phyloP scores from a whole-genome alignment of 2,797 vertebrate species.

The Philypnodon macrostomus region DNA sequence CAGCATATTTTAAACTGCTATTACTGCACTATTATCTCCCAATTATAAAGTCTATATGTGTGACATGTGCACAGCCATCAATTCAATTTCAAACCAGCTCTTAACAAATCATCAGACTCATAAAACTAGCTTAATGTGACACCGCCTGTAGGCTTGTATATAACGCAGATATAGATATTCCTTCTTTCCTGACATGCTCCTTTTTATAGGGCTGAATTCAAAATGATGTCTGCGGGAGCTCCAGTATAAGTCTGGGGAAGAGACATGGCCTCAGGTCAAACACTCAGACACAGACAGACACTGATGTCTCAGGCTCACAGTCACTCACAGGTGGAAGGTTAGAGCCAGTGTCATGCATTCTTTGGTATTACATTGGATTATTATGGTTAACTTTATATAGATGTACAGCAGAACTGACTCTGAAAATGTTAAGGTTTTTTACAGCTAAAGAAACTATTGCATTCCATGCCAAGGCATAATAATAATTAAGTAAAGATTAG shows the following conservation, averaged over 20 bases:
- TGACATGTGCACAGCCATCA: too few species aligned
- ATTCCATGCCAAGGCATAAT: conserved; percentile 9
- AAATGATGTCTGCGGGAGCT: conserved; percentile 6
- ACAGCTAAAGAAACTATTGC: too few species aligned
- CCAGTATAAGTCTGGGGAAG: conserved; percentile 1
- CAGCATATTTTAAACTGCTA: conserved; percentile 42
- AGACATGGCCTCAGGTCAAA: conserved; percentile 45
- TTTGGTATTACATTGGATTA: conserved; percentile 11
- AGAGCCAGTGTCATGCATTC: not conserved
- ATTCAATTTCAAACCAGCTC: too few species aligned
- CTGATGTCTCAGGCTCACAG: conserved; percentile 12
- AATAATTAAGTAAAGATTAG: not conserved
- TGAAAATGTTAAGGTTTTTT: too few species aligned
- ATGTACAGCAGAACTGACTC: too few species aligned
- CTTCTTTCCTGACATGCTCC: not conserved
- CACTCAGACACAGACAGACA: conserved; percentile 48
- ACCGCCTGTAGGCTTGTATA: conserved; percentile 35
- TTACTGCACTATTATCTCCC: conserved; percentile 56
- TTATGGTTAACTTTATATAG: not conserved
- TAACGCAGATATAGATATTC: conserved; percentile 27
- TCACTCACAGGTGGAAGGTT: not conserved
- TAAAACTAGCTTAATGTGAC: conserved; percentile 44
- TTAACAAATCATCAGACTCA: conserved; percentile 53
- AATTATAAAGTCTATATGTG: conserved; percentile 55
- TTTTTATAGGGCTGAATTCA: conserved; percentile 14